phyloP scores from a whole-genome alignment of 2,797 vertebrate species.

The Toxotes lorentzi region DNA sequence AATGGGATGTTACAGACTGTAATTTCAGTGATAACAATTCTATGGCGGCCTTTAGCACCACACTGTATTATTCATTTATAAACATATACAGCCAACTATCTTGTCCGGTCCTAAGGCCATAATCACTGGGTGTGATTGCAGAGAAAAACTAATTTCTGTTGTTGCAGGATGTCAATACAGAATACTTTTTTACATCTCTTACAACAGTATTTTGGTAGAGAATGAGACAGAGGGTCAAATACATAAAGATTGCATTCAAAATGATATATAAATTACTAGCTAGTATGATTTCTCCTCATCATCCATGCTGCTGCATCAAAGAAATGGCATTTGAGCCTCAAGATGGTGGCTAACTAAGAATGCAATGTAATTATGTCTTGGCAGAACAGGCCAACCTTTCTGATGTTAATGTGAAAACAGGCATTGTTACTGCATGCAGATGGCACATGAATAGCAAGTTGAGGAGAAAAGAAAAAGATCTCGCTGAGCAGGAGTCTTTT shows the following conservation, averaged over 20 bases:
- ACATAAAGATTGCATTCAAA: background rate
- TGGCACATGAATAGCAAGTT: constrained; percentile 81
- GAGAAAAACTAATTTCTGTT: background rate
- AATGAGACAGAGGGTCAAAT: background rate
- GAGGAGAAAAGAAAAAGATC: constrained; percentile 67
- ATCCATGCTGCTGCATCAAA: constrained; percentile 30
- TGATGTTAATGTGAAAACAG: constrained; percentile 64
- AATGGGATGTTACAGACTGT: constrained; percentile 52
- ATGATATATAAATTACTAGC: background rate
- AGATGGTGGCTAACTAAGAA: constrained; percentile 67
- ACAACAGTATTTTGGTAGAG: background rate
- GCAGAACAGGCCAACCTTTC: constrained; percentile 67
- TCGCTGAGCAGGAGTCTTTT: constrained; percentile 57
- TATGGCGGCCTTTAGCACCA: constrained; percentile 7
- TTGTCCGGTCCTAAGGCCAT: constrained; percentile 6
- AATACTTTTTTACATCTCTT: background rate
- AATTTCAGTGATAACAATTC: constrained; percentile 48
- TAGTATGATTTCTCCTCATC: constrained; percentile 5
- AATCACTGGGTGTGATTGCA: constrained; percentile 4
- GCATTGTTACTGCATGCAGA: constrained; percentile 67
- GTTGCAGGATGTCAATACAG: background rate
- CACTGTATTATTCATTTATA: constrained; percentile 12
- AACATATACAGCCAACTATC: constrained; percentile 24
- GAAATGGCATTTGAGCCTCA: constrained; percentile 41
- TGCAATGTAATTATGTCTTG: constrained; percentile 58